Evolutionary conservation across 2,113 vertebrate genomes (phyloP).

Genomic region (Picathartes gymnocephalus): DNA sequence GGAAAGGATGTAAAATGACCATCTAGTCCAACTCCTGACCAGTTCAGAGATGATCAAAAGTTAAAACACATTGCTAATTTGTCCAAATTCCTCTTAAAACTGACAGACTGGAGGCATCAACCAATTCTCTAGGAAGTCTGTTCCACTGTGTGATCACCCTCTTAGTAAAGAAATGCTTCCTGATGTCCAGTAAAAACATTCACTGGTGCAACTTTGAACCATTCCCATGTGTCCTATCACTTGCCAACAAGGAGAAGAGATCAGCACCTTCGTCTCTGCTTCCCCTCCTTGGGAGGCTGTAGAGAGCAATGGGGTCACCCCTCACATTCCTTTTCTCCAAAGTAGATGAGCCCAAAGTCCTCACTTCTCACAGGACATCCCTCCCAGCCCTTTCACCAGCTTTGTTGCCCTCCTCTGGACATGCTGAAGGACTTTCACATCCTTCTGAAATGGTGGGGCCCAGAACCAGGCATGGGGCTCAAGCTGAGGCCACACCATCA

Average conservation of each 20-base stretch:
- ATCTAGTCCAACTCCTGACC: background rate
- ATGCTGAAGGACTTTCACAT: background rate
- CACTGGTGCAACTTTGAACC: background rate
- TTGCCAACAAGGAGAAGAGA: background rate
- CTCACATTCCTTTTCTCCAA: background rate
- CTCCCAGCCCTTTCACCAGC: background rate
- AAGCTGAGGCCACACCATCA: rapidly evolving
- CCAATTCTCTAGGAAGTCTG: background rate
- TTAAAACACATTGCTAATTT: background rate
- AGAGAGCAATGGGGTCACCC: background rate
- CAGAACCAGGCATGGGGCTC: background rate
- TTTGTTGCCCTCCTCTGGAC: background rate
- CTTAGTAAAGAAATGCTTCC: background rate
- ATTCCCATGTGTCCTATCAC: rapidly evolving
- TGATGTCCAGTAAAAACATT: background rate
- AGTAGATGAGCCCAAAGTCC: background rate
- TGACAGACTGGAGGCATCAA: background rate
- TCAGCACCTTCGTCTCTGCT: background rate
- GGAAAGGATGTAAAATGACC: background rate
- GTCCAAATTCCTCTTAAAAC: background rate
- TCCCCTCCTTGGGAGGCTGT: background rate
- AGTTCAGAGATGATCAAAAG: background rate
- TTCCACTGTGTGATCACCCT: background rate
- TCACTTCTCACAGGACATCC: background rate
- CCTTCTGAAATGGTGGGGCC: background rate